Conservation (phyloP, 92 coral and sea anemone genomes). For the Nematostella vectensis region DNA sequence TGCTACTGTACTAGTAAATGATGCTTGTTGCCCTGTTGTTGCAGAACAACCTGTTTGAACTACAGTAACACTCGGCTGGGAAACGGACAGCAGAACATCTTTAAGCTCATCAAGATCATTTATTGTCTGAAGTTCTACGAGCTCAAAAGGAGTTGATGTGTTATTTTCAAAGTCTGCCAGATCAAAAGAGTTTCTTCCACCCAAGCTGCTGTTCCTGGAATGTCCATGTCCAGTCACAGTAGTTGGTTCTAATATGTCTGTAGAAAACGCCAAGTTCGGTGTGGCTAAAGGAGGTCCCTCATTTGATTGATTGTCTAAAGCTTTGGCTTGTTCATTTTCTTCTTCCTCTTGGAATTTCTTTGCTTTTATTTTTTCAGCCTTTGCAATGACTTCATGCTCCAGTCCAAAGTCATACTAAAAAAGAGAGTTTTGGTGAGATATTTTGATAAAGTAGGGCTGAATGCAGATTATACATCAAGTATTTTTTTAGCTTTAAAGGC, state of each 20-base stretch:
- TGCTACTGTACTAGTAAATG: background rate
- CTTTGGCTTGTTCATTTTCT: slow-evolving; percentile 13
- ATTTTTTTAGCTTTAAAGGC: no score
- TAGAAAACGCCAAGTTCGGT: slow-evolving; percentile 49
- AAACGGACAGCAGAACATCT: slow-evolving; percentile 62
- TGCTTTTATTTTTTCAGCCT: slow-evolving; percentile 44
- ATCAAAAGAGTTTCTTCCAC: slow-evolving; percentile 70
- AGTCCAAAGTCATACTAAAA: slow-evolving; percentile 79
- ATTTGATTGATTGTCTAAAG: background rate
- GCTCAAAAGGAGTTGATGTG: slow-evolving; percentile 87
- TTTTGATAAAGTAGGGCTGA: no score
- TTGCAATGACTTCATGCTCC: slow-evolving; percentile 63
- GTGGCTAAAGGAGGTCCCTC: background rate
- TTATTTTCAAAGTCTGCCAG: slow-evolving; percentile 91
- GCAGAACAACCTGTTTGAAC: background rate
- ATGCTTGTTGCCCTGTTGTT: background rate
- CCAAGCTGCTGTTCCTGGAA: slow-evolving; percentile 52
- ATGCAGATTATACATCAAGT: no score
- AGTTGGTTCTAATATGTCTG: slow-evolving; percentile 81
- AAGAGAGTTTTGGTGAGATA: background rate
- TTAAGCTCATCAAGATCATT: slow-evolving; percentile 94
- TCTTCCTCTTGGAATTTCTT: slow-evolving; percentile 32
- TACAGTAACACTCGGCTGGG: slow-evolving; percentile 7
- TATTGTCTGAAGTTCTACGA: slow-evolving; percentile 89
- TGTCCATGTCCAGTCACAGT: slow-evolving; percentile 58